Conservation (phyloP, 2,888 invertebrate species). For the Andrena trimmerana region DNA sequence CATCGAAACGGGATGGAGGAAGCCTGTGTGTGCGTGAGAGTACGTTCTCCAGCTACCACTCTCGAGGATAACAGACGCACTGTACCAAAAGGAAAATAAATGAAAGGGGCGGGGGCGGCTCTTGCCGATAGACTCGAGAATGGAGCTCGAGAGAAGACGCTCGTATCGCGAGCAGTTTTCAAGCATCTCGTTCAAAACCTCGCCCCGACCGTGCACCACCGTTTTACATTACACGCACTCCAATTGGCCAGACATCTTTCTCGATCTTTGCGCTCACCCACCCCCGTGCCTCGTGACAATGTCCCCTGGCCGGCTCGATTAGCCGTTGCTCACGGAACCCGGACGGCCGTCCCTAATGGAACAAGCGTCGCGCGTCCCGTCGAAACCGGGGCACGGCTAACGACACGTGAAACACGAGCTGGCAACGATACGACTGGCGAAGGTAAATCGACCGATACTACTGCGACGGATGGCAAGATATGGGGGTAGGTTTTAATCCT, state of each 20-base stretch:
- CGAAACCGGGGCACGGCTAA: conserved; percentile 53
- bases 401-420: conserved; percentile 45
- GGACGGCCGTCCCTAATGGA: conserved; percentile 26
- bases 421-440: conserved; percentile 30
- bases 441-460: conserved; percentile 46
- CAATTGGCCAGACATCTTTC: conserved; percentile 41
- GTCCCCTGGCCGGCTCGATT: conserved; percentile 23
- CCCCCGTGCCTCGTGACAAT: not conserved
- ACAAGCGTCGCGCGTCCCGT: conserved; percentile 6
- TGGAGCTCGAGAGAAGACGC: conserved; percentile 26
- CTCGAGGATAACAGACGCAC: conserved; percentile 17
- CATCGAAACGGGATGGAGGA: conserved; percentile 30
- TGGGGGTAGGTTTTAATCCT: conserved; percentile 14
- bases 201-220: not conserved
- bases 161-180: conserved; percentile 9
- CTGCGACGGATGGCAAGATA: not conserved
- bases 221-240: conserved; percentile 28
- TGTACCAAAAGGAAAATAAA: conserved; percentile 38
- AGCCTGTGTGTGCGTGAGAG: not conserved
- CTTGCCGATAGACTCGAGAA: conserved; percentile 8
- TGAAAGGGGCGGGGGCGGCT: conserved; percentile 14
- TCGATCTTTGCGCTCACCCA: not conserved
- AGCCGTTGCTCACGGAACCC: conserved; percentile 34
- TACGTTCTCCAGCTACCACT: not conserved
- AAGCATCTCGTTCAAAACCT: not conserved